Base-by-base conservation (phyloP, 2,797 vertebrate species). In the Tachyglossus aculeatus region DNA sequence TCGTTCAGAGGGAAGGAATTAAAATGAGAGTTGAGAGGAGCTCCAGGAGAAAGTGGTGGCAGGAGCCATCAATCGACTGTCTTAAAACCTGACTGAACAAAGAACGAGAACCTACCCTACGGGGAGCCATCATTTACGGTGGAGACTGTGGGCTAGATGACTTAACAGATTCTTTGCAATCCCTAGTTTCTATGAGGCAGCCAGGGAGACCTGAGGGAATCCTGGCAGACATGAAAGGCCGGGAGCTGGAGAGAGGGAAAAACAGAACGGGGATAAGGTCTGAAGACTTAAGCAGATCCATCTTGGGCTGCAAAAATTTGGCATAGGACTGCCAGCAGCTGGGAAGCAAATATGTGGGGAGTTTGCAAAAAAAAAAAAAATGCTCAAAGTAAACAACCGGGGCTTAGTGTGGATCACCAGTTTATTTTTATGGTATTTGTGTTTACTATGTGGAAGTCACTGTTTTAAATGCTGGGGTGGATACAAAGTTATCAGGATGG, bases 331-430 rank as follows among this genome's bases (percentile, higher is more conserved):
- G 56, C 1, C 15, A 37, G 41, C 22, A 38, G 2, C 36, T 40
- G 21, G 9, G n/a, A 48, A 59, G 1, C n/a, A 19, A n/a, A 2
- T 4, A 25, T 52, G 31, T 45, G 1, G 2, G 3, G 52, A 12
- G 4, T 36, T n/a, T n/a, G n/a, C n/a, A n/a, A n/a, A n/a, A n/a
- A 50, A 38, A 58, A n/a, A n/a, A n/a, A n/a, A 50, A 38, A 58
- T 25, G 57, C 39, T 14, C 24, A 34, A 31, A 22, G 43, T 39
- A 21, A 34, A 29, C 6, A 68, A 71, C 5, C 55, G 61, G 45
- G 78, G 53, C 74, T 69, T 47, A 40, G 4, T 71, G 77, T 44
- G 83, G 37, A 85, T 60, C 63, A 80, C 76, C 24, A 36, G 48
- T 54, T 65, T 36, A 72, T 72, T n/a, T n/a, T n/a, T n/a, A n/a